Base-by-base conservation (phyloP, 2,888 invertebrate genomes). In the Dysmachus trigonus region DNA sequence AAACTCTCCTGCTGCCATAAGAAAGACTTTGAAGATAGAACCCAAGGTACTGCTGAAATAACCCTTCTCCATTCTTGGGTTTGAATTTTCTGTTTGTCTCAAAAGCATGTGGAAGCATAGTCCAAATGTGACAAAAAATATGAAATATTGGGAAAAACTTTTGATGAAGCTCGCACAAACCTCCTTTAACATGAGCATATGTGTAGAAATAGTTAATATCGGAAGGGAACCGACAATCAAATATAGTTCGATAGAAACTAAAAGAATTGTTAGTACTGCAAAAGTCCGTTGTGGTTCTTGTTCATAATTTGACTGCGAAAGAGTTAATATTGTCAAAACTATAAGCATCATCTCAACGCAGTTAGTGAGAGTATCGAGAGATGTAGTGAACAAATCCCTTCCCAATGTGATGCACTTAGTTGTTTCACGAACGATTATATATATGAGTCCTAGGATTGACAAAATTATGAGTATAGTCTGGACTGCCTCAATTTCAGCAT, bases 1-100 rank as follows among this genome's bases (percentile, higher is more conserved):
- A 89, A 97, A 96, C 91, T 97, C 97, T 13, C 97, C 97, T 0
- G 97, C 97, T 88, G 97, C 93, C 97, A 97, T 97, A 0, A 97
- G 95, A 30, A 97, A 95, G 0, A 96, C 97, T 92, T 97, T 97
- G 88, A 97, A 96, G 51, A 97, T 90, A 0, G 97, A 95, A 87
- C 94, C 93, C 2, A 94, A 95, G 0, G 96, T 95, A 91, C 95
- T 94, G 1, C 93, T 93, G 89, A 97, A 41, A 41, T 41, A 41
- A 97, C 93, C 94, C 94, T 18, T 92, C 93, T n/a, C 85, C 15
- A 35, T 18, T 33, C 1, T 35, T 27, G 13, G 1, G 72, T 31
- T 30, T n/a, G 5, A 0, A 47, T 47, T n/a, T 31, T 85, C 62
- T 88, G 91, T 92, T 89, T 94, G 93, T 86, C 94, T 94, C 90